These are phyloP conservation scores for Imbricaverruca yamaguchii DNA, from an alignment of 2,888 invertebrate species.

Conservation along the genomic window DNA sequence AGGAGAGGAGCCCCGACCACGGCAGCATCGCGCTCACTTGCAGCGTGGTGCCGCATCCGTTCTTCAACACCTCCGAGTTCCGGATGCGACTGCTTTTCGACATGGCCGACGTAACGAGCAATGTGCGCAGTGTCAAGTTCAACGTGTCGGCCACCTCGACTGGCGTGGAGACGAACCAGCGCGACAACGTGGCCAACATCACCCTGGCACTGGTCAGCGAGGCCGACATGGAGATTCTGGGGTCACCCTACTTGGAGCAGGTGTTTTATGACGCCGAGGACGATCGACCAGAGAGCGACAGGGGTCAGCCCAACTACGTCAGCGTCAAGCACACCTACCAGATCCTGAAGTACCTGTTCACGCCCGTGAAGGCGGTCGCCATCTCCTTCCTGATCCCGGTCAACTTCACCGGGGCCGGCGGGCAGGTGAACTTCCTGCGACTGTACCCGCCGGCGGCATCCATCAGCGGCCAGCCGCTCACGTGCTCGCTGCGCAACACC, in stretches of 20 bases:
- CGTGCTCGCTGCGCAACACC: neutral
- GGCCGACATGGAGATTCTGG: conserved; percentile 10
- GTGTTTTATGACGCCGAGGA: neutral
- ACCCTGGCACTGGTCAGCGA: neutral
- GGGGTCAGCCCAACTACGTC: neutral
- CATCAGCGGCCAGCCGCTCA: neutral
- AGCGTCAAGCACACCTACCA: neutral
- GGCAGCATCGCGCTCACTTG: neutral
- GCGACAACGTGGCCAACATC: neutral
- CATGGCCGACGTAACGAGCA: neutral
- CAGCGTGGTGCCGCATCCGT: neutral
- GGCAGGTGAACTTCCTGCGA: neutral
- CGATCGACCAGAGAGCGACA: neutral
- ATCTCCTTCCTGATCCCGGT: neutral
- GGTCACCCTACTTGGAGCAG: neutral
- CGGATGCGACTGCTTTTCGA: neutral
- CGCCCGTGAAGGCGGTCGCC: neutral
- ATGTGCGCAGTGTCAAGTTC: neutral
- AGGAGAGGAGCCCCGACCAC: neutral
- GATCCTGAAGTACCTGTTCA: neutral
- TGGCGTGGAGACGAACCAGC: neutral
- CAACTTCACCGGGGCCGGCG: neutral
- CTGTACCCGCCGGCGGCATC: neutral
- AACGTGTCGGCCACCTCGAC: conserved; percentile 4
- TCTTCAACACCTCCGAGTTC: neutral